Evolutionary conservation across 1,140 invertebrate genomes (phyloP).

Genomic region (Dryas iulia): DNA sequence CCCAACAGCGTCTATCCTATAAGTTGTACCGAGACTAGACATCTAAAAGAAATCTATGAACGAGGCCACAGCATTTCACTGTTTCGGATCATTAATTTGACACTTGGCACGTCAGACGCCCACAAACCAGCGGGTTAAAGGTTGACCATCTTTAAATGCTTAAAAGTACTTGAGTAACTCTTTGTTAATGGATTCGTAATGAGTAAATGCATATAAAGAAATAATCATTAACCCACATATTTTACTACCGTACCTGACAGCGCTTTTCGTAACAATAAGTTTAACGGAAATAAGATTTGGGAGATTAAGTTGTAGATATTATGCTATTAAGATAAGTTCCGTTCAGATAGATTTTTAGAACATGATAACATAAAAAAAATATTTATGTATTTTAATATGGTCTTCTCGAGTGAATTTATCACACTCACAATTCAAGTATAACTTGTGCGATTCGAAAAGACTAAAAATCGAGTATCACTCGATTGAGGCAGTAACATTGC

Average conservation of each 20-base stretch:
- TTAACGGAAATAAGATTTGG: not conserved
- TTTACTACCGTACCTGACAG: constrained; percentile 29
- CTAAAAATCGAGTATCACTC: no score
- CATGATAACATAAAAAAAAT: no score
- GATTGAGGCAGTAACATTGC: no score
- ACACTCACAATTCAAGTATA: no score
- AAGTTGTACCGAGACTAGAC: constrained; percentile 20
- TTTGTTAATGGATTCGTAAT: constrained; percentile 68
- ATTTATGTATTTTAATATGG: no score
- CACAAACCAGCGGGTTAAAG: constrained; percentile 64
- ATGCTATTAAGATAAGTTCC: no score
- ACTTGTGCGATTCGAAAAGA: no score
- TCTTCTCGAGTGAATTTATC: no score
- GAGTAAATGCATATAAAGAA: constrained; percentile 37
- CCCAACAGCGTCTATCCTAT: not conserved
- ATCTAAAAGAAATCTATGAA: constrained; percentile 34
- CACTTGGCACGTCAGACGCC: constrained; percentile 62
- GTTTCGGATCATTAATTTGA: constrained; percentile 75
- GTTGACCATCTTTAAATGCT: constrained; percentile 55
- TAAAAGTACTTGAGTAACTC: constrained; percentile 49
- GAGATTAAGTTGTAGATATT: no score
- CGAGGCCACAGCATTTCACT: constrained; percentile 52
- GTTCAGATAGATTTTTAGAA: no score
- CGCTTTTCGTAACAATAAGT: constrained; percentile 7
- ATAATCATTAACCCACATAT: constrained; percentile 40